These are phyloP conservation scores for Papilio gigon DNA, from an alignment of 2,888 invertebrate species.

Conservation along the genomic window DNA sequence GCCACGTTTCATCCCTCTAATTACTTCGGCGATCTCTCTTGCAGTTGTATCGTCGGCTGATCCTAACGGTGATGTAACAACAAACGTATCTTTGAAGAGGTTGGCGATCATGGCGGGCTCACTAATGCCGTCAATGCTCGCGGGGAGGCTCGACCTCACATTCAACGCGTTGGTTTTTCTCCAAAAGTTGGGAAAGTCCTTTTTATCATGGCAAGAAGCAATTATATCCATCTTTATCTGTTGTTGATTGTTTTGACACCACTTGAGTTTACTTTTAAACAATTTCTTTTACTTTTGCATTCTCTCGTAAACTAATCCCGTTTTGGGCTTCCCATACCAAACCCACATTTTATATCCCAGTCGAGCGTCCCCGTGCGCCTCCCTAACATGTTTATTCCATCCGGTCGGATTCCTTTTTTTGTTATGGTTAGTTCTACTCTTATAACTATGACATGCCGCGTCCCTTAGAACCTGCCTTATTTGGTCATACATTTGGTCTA, in stretches of 20 bases:
- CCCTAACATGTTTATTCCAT: background rate
- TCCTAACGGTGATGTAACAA: background rate
- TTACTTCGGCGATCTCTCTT: background rate
- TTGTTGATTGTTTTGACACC: background rate
- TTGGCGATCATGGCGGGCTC: background rate
- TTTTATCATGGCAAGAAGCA: background rate
- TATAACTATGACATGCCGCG: constrained; percentile 3
- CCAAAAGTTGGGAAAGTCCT: constrained; percentile 3
- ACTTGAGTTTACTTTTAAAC: background rate
- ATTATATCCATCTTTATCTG: background rate
- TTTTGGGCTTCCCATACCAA: background rate
- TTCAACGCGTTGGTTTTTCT: background rate
- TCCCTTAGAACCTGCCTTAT: background rate
- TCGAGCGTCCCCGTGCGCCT: background rate
- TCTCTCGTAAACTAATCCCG: background rate
- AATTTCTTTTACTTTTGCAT: background rate
- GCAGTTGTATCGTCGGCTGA: background rate
- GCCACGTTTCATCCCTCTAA: background rate
- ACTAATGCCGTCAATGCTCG: too few species aligned
- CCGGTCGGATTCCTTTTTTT: background rate
- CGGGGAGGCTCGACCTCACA: background rate
- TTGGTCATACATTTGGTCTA: background rate
- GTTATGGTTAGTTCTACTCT: background rate
- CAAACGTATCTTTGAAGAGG: background rate
- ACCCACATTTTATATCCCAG: background rate